A percentile compares a stretch with the other conserved stretches of the same genome.
These are phyloP conservation scores for Indicator indicator DNA, from an alignment of 2,113 vertebrate species.

Conservation along the genomic window DNA sequence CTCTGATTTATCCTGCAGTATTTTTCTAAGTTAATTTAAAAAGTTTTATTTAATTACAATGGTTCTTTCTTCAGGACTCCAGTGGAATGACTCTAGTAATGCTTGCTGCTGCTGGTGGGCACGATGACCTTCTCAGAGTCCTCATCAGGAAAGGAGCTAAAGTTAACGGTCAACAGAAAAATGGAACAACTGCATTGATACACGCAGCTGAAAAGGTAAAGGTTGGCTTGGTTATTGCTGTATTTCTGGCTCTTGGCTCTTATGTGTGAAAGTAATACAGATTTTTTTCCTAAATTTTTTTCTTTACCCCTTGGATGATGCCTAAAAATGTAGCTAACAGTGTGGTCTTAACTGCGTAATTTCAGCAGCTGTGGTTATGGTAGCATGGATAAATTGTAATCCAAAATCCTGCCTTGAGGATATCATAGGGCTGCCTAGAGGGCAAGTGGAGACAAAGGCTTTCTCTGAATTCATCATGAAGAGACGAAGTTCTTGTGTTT, in stretches of 20 bases:
- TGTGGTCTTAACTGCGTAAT: not conserved
- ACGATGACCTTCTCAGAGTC: constrained; percentile 92
- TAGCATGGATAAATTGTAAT: not conserved
- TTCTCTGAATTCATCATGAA: not conserved
- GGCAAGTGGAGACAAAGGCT: not conserved
- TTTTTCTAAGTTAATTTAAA: not conserved
- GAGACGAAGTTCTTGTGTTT: not conserved
- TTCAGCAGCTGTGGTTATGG: not conserved
- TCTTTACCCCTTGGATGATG: not conserved
- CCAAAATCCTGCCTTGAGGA: not conserved
- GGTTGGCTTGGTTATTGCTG: constrained; percentile 67
- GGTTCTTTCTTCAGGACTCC: constrained; percentile 81
- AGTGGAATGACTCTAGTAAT: constrained; percentile 95
- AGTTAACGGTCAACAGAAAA: constrained; percentile 91
- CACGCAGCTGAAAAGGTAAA: constrained; percentile 98
- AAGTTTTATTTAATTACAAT: not conserved
- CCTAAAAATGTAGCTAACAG: not conserved
- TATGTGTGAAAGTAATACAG: not conserved
- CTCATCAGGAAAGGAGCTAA: constrained; percentile 93
- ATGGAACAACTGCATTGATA: constrained; percentile 94
- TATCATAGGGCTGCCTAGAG: not conserved
- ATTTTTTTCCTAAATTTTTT: not conserved
- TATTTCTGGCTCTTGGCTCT: not conserved
- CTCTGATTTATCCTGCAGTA: not conserved
- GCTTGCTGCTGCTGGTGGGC: constrained; percentile 94